phyloP scores from a whole-genome alignment of 2,888 invertebrate species.

The Sicus ferrugineus region DNA sequence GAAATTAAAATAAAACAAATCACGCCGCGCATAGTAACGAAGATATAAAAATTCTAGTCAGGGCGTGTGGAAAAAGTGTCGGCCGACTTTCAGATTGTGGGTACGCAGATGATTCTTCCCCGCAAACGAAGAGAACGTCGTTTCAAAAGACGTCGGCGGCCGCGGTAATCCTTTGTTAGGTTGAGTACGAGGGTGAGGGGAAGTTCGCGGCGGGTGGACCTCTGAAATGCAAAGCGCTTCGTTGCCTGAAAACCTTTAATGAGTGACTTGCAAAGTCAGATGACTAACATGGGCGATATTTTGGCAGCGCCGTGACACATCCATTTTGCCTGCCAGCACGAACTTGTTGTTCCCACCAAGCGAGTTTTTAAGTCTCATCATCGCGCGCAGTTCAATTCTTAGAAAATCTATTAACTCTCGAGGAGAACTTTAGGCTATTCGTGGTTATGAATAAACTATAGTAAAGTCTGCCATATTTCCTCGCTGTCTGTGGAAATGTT shows the following conservation, averaged over 20 bases:
- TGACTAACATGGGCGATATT: constrained; percentile 34
- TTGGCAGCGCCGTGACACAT: constrained; percentile 39
- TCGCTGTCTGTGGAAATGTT: too few relatives aligned
- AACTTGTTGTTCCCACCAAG: constrained; percentile 32
- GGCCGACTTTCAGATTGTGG: constrained; percentile 9
- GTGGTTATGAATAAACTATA: background rate
- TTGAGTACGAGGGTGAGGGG: too few relatives aligned
- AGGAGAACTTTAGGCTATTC: background rate
- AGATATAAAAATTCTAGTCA: constrained; percentile 27
- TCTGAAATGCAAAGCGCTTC: constrained; percentile 20
- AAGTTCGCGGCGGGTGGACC: background rate
- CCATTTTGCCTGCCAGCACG: constrained; percentile 33
- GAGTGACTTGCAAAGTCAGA: constrained; percentile 13
- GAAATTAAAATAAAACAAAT: constrained; percentile 6
- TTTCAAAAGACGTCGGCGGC: background rate
- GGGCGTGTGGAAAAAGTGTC: constrained; percentile 9
- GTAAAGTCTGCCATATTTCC: too few relatives aligned
- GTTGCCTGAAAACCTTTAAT: constrained; percentile 16
- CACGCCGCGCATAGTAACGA: constrained; percentile 6
- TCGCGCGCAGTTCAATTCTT: background rate
- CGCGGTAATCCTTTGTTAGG: constrained; percentile 6
- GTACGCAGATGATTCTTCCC: background rate
- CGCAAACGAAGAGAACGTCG: background rate
- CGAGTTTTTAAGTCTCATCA: background rate
- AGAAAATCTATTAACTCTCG: constrained; percentile 4